Percentiles rank a stretch among this genome's conserved stretches.
Conservation (phyloP, 2,888 invertebrate genomes). For the Hofmannophila pseudospretella region DNA sequence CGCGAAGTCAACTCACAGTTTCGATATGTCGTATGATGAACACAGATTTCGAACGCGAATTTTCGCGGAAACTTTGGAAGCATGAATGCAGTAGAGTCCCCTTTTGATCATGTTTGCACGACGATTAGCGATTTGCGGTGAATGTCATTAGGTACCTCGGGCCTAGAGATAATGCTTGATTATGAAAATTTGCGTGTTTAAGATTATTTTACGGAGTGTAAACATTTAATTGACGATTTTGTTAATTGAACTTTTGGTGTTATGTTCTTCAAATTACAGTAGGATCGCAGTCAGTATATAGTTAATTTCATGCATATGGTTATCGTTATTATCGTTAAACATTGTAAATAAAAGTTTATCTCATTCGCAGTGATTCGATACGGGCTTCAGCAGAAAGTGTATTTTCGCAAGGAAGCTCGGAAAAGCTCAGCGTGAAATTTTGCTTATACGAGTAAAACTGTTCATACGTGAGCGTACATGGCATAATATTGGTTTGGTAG, state of each 20-base stretch:
- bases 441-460: not conserved
- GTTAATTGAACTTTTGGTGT: conserved; percentile 35
- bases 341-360: not conserved
- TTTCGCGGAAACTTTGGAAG: conserved; percentile 39
- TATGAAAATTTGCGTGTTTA: conserved; percentile 49
- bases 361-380: too few species aligned
- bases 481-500: not conserved
- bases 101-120: conserved; percentile 47
- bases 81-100: conserved; percentile 43
- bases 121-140: conserved; percentile 58
- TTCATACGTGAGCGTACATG: not conserved
- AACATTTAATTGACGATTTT: conserved; percentile 37
- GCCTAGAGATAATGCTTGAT: conserved; percentile 56
- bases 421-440: not conserved
- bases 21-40: conserved; percentile 66
- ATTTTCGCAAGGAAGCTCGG: not conserved
- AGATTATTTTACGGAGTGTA: conserved; percentile 43
- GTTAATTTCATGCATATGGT: too few species aligned
- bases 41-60: conserved; percentile 54
- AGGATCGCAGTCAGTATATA: not conserved
- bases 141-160: conserved; percentile 49
- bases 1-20: conserved; percentile 51
- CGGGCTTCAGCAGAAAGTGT: not conserved
- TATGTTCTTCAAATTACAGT: not conserved
- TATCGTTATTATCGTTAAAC: not conserved